A percentile compares a stretch with the other conserved stretches of the same genome.
Conservation (phyloP, 2,888 invertebrate genomes). For the Phengaris arion region DNA sequence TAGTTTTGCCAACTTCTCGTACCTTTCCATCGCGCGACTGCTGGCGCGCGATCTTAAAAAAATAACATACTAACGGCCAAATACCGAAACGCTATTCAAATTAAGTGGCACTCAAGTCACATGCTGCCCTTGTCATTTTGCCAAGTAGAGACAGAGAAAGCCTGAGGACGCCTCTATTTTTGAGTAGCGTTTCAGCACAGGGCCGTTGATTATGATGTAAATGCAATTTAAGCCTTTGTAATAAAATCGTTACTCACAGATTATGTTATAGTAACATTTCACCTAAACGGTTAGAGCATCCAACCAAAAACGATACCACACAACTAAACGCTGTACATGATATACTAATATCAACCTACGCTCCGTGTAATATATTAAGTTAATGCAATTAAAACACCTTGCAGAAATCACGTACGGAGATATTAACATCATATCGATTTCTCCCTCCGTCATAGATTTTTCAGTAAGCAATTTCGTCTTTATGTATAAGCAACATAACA, state of each 20-base stretch:
- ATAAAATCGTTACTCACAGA: constrained; percentile 1
- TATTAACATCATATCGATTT: constrained; percentile 53
- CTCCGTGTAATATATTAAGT: neutral
- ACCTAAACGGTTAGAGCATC: neutral
- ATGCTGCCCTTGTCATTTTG: neutral
- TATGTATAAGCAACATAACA: constrained; percentile 32
- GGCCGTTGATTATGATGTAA: neutral
- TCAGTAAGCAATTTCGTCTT: constrained; percentile 48
- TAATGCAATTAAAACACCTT: constrained; percentile 46
- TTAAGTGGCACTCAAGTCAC: neutral
- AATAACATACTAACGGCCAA: neutral
- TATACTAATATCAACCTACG: neutral
- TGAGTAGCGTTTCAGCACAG: neutral
- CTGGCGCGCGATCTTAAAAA: constrained; percentile 86
- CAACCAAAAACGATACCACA: neutral
- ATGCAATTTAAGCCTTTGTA: neutral
- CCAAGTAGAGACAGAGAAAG: neutral
- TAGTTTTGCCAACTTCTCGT: constrained; percentile 95
- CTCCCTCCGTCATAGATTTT: constrained; percentile 50
- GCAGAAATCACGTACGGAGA: constrained; percentile 58
- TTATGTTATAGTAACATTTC: neutral
- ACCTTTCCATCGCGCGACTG: constrained; percentile 94
- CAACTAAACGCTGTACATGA: constrained; percentile 9
- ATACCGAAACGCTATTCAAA: constrained; percentile 4
- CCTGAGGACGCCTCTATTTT: no score